phyloP scores from a whole-genome alignment of 2,888 invertebrate genomes.

The Andrena haemorrhoa region DNA sequence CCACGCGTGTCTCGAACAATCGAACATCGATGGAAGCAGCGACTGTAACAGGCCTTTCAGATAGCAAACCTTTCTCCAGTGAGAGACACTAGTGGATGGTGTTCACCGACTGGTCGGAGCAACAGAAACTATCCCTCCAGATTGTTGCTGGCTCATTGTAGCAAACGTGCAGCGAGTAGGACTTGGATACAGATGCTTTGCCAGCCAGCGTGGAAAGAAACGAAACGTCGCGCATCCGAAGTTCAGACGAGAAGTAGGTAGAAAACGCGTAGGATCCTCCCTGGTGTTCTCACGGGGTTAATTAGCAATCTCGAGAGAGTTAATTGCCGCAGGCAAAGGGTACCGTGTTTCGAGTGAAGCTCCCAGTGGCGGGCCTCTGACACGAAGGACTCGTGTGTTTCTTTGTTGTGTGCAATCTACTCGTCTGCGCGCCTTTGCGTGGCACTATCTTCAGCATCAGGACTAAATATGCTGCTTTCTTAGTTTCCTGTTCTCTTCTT shows the following conservation, averaged over 20 bases:
- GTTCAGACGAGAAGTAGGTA: conserved; percentile 59
- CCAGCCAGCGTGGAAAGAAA: conserved; percentile 21
- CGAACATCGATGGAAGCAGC: conserved; percentile 58
- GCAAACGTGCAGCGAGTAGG: conserved; percentile 32
- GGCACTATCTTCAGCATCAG: not conserved
- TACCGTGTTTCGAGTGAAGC: conserved; percentile 58
- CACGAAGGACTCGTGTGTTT: conserved; percentile 37
- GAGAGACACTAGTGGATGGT: conserved; percentile 66
- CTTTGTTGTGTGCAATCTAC: conserved; percentile 32
- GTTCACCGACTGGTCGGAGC: conserved; percentile 72
- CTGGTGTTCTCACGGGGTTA: conserved; percentile 78
- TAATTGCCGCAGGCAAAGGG: conserved; percentile 73
- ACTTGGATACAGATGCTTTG: conserved; percentile 4
- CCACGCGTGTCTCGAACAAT: conserved; percentile 14
- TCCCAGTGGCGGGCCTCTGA: conserved; percentile 43
- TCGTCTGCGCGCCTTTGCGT: not conserved
- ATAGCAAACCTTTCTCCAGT: conserved; percentile 79
- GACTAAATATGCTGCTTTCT: conserved; percentile 13
- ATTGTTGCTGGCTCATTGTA: conserved; percentile 43
- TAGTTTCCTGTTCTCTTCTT: not conserved
- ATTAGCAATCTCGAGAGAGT: conserved; percentile 78
- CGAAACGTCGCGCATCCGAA: conserved; percentile 27
- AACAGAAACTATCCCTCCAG: conserved; percentile 65
- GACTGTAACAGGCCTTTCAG: conserved; percentile 77
- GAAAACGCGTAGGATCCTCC: conserved; percentile 67